These are phyloP conservation scores for Pontoporia blainvillei DNA, from an alignment of 2,113 vertebrate species.

Conservation along the genomic window DNA sequence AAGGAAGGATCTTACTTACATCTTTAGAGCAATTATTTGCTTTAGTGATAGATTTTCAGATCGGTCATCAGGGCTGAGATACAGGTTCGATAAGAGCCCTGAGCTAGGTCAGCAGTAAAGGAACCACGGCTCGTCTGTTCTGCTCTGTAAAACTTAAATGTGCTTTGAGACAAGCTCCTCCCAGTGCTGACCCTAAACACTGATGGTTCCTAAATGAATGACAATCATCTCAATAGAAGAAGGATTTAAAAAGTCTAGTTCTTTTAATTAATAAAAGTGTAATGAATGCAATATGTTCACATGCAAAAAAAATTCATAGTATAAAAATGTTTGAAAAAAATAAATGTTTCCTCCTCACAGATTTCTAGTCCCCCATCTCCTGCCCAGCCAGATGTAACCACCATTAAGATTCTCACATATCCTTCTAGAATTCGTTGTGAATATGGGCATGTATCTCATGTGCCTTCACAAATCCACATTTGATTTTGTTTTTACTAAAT, in stretches of 20 bases:
- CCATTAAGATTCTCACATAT: background rate
- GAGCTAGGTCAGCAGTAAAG: background rate
- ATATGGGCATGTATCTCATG: background rate
- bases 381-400: background rate
- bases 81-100: background rate
- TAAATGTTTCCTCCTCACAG: background rate
- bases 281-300: background rate
- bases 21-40: constrained; percentile 9
- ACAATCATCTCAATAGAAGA: background rate
- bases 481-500: constrained; percentile 26
- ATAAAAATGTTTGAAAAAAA: background rate
- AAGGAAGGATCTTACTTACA: background rate
- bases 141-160: background rate
- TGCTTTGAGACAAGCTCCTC: background rate
- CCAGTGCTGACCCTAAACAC: background rate
- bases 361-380: background rate
- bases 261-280: background rate
- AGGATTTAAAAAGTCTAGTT: background rate
- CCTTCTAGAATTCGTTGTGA: background rate
- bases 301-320: background rate
- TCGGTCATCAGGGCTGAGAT: background rate
- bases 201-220: background rate
- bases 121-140: background rate
- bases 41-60: background rate
- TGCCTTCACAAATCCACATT: background rate